Evolutionary conservation across 1,140 invertebrate species (phyloP), one percentile per base, ranked within the genome.

Genomic region (Microplitis demolitor): DNA sequence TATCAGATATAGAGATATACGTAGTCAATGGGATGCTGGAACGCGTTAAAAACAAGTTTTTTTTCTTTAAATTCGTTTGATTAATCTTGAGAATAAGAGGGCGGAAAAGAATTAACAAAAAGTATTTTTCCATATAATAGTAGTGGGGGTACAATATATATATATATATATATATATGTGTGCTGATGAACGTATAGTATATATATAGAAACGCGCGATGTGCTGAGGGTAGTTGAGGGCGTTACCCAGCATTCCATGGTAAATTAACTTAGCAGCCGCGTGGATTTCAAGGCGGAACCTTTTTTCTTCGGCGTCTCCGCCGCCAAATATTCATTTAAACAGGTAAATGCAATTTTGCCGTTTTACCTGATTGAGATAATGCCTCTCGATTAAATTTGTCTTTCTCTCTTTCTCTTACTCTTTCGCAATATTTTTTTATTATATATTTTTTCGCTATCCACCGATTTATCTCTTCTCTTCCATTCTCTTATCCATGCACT

Each of bases 361-460:
- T 87, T 87, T 87, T 87, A 87, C 86, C 84, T 86, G 86, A 87
- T 87, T 87, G 84, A 87, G 86, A 87, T 87, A 87, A 87, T 87
- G 85, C 83, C 80, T 79, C 77, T 83, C 84, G 86, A 87, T 87
- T 87, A 87, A 87, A 39, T 71, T 35, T 68, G 45, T 34, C 35
- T 62, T 50, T 37, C 35, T 69, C 69, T 69, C 60, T 71, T 14
- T 3, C 69, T 63, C 58, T 75, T 54, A 31, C 58, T 73, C 37
- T 53, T 56, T 50, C 33, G 34, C 56, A 64, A 61, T 58, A 37
- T 73, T 73, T 67, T 72, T 66, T 35, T 69, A 35, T 39, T 70
- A 45, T 61, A 61, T 50, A 61, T 11, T 61, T 16, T 45, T 70
- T 4, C 16, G 60, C 16, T 54, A 58, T 61, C n/a, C 50, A 16